Conservation (phyloP, 2,113 vertebrate genomes). For the Hydrolagus affinis region DNA sequence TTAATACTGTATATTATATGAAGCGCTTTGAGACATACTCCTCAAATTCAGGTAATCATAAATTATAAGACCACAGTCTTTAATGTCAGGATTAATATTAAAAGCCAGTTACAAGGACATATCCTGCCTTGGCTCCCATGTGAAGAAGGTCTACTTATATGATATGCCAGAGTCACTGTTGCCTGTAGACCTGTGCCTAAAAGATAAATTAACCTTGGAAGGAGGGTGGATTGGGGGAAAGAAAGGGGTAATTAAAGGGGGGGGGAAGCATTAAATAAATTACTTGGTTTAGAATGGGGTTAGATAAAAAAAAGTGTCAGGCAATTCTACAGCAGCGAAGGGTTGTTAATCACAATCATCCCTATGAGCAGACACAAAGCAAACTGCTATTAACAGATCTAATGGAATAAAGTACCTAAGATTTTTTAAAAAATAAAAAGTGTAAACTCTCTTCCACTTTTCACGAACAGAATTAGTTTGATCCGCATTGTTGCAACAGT, state of each 20-base stretch:
- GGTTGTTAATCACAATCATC: not conserved
- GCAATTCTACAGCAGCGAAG: not conserved
- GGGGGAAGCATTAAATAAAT: not conserved
- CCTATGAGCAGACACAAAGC: not conserved
- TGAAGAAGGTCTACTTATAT: not conserved
- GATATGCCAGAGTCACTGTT: not conserved
- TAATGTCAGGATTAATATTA: too few species aligned
- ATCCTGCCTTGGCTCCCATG: not conserved
- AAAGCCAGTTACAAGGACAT: not conserved
- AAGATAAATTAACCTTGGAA: not conserved
- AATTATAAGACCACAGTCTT: too few species aligned
- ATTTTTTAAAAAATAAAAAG: conserved; percentile 34
- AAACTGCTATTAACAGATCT: too few species aligned
- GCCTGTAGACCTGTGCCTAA: not conserved
- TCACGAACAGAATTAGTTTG: conserved; percentile 34
- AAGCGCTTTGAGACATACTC: too few species aligned
- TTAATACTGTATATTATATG: too few species aligned
- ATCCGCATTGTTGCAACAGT: conserved; percentile 37
- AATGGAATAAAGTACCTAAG: not conserved
- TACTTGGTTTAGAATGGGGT: conserved; percentile 4
- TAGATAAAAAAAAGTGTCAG: not conserved
- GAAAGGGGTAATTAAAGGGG: not conserved
- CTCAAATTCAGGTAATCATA: too few species aligned
- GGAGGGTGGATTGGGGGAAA: conserved; percentile 35
- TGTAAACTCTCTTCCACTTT: conserved; percentile 37